phyloP scores from a whole-genome alignment of 2,888 invertebrate genomes.

The Creontiades dilutus region DNA sequence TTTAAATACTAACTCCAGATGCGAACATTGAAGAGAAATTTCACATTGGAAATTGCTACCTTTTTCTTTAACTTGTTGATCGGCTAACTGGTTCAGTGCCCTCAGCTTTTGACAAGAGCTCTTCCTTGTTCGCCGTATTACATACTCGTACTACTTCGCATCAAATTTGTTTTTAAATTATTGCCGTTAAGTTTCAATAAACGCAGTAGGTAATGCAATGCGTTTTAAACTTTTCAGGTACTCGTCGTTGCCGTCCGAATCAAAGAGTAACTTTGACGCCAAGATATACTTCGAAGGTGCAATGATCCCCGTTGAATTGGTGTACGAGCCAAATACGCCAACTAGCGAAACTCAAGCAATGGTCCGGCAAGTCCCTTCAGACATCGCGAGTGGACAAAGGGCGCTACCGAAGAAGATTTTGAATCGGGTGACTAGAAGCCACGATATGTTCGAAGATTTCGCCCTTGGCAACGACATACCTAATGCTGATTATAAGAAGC shows the following conservation, averaged over 20 bases:
- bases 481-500: not conserved
- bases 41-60: not conserved
- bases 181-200: not conserved
- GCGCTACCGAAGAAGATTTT: constrained; percentile 8
- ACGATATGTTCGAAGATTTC: constrained; percentile 22
- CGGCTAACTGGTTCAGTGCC: too few species aligned
- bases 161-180: not conserved
- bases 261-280: not conserved
- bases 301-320: not conserved
- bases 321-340: not conserved
- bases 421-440: constrained; percentile 28
- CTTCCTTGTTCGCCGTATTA: not conserved
- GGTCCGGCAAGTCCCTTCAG: not conserved
- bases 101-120: not conserved
- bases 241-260: not conserved
- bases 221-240: constrained; percentile 19
- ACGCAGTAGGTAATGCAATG: not conserved
- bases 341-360: not conserved
- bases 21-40: constrained; percentile 17
- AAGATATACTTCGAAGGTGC: constrained; percentile 26
- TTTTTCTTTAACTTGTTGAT: too few species aligned
- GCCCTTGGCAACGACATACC: constrained; percentile 33
- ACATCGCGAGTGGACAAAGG: not conserved
- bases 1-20: not conserved
- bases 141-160: not conserved